phyloP scores from a whole-genome alignment of 2,113 vertebrate species.

The Pteronura brasiliensis region DNA sequence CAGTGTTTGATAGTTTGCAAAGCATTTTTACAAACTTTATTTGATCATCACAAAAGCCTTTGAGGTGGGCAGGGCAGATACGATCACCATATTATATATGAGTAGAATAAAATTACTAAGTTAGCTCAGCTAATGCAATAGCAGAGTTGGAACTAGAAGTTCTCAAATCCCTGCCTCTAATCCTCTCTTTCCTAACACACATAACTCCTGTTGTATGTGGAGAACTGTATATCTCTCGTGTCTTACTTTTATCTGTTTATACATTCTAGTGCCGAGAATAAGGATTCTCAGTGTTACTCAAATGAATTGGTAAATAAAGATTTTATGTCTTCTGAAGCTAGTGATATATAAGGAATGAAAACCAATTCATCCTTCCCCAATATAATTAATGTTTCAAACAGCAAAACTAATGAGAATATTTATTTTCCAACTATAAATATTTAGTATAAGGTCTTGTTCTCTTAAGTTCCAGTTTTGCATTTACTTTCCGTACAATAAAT shows the following conservation, averaged over 20 bases:
- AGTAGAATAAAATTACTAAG: neutral
- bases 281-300: neutral
- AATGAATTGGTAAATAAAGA: constrained; percentile 63
- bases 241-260: constrained; percentile 9
- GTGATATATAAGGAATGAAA: constrained; percentile 65
- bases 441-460: constrained; percentile 55
- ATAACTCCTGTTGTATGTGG: neutral
- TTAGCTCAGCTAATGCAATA: neutral
- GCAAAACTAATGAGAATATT: constrained; percentile 64
- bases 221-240: neutral
- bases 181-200: neutral
- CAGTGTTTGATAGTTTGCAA: neutral
- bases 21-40: neutral
- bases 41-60: neutral
- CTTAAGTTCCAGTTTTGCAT: constrained; percentile 57
- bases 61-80: neutral
- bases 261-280: neutral
- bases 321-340: constrained; percentile 63
- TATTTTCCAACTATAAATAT: constrained; percentile 72
- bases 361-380: constrained; percentile 55
- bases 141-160: neutral
- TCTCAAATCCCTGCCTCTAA: neutral
- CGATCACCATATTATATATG: neutral
- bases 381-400: constrained; percentile 64
- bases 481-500: constrained; percentile 65